Percentiles rank a stretch among this genome's conserved stretches.
Evolutionary conservation across 2,113 vertebrate species (phyloP).

Genomic region (Nesoenas mayeri): DNA sequence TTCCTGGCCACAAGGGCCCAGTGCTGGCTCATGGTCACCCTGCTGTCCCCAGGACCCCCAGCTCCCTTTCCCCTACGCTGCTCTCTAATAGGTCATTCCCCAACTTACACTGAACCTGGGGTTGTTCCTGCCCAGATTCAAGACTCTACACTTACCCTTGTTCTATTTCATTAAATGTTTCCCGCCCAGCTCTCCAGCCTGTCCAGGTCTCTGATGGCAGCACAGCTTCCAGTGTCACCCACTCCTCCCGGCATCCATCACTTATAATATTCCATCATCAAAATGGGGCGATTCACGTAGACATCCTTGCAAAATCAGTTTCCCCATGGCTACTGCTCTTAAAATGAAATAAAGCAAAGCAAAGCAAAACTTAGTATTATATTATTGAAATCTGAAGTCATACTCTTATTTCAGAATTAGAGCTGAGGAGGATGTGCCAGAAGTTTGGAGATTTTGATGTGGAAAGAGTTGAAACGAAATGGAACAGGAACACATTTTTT

Average conservation of each 20-base stretch:
- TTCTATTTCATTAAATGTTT: no score
- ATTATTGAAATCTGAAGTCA: background rate
- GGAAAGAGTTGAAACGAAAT: background rate
- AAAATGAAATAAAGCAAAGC: background rate
- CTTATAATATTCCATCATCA: background rate
- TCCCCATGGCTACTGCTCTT: background rate
- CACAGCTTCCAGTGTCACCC: no score
- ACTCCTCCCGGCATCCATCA: background rate
- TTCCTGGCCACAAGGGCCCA: no score
- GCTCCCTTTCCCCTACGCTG: no score
- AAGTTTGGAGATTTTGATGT: background rate
- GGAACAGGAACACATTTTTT: background rate
- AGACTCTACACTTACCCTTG: no score
- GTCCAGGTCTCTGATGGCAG: no score
- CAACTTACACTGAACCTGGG: no score
- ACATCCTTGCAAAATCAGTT: background rate
- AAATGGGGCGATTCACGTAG: background rate
- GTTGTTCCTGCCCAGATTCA: no score
- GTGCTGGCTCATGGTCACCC: no score
- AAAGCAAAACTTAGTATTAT: background rate
- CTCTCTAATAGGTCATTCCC: no score
- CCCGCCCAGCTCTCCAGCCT: no score
- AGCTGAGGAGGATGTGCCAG: background rate
- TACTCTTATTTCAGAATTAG: background rate
- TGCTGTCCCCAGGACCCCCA: no score